Evolutionary conservation across 30 jellyfish, hydroid and myxozoan genomes (phyloP).

Genomic region (Cassiopea andromeda): DNA sequence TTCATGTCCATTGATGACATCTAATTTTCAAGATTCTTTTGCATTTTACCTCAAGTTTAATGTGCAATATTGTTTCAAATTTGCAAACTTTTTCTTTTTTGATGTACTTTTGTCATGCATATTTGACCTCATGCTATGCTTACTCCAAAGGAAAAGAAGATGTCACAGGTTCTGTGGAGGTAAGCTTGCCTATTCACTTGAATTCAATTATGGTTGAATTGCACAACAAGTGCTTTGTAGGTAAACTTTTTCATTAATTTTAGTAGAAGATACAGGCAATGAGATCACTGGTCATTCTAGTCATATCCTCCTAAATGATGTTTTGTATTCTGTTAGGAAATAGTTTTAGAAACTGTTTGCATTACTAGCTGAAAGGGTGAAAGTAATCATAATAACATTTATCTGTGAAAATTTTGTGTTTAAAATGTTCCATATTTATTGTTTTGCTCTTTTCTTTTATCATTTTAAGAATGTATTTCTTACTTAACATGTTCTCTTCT

Average conservation of each 20-base stretch:
- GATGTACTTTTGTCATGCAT: not conserved
- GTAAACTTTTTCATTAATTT: too few relatives aligned
- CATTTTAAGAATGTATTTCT: not conserved
- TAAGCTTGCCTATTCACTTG: conserved; percentile 1
- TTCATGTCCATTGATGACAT: too few relatives aligned
- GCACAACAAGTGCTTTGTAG: not conserved
- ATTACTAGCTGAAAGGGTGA: not conserved
- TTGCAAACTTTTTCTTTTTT: too few relatives aligned
- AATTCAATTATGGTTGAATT: not conserved
- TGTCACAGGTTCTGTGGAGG: conserved; percentile 37
- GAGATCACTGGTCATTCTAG: too few relatives aligned
- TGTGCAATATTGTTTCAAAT: too few relatives aligned
- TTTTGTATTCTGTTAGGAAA: not conserved
- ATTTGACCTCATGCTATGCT: not conserved
- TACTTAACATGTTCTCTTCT: not conserved
- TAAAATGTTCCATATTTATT: too few relatives aligned
- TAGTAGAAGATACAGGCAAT: too few relatives aligned
- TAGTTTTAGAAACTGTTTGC: not conserved
- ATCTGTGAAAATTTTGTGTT: not conserved
- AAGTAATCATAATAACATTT: not conserved
- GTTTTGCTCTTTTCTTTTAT: too few relatives aligned
- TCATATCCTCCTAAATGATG: not conserved
- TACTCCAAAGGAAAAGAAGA: conserved; percentile 20
- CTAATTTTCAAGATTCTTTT: too few relatives aligned
- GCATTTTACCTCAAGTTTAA: too few relatives aligned